Evolutionary conservation across 2,113 vertebrate genomes (phyloP), one percentile per base, ranked within the genome.

Genomic region (Zootoca vivipara): DNA sequence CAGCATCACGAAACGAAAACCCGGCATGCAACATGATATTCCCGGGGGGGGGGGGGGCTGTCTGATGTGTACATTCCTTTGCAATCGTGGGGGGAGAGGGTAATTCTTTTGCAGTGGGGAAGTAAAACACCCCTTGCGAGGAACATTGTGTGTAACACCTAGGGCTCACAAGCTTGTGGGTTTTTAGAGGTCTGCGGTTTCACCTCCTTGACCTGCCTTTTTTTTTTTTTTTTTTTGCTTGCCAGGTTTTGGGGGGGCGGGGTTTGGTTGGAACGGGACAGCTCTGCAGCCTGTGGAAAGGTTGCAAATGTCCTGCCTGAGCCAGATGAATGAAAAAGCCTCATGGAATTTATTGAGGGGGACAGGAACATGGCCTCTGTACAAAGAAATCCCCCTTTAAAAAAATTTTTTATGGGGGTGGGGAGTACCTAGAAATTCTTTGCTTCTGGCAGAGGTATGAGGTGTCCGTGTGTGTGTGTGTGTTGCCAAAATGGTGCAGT

Each of bases 1-100:
- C 93, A 93, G 78, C 92, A 80, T 94, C 90, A 89, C 95, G 93
- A 93, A 96, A 96, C 96, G 96, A 95, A 94, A 40, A 15, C n/a
- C 78, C 75, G 40, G 92, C 89, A 93, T 90, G 85, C 93, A 96
- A 87, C 93, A 93, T 92, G 90, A 95, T 94, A 94, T 90, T 83
- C 90, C 95, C 93, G 9, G 15, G 20, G 65, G 42, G 85, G 28
- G 18, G 42, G 33, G 20, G 93, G 92, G 90, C 93, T 88, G 93
- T 94, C 87, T 83, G 92, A 95, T 94, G 90, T 94, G 94, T 93
- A 93, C 69, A 95, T 94, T 28, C 91, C 93, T 94, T 96, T 96
- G 92, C 96, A 95, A 92, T 86, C 86, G 90, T 87, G 6, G 33
- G 26, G 40, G 52, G 5, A 1, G 16, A 3, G 26, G 10, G 4